These are phyloP conservation scores for Melitaea cinxia DNA, from an alignment of 1,140 invertebrate species.

Conservation along the genomic window DNA sequence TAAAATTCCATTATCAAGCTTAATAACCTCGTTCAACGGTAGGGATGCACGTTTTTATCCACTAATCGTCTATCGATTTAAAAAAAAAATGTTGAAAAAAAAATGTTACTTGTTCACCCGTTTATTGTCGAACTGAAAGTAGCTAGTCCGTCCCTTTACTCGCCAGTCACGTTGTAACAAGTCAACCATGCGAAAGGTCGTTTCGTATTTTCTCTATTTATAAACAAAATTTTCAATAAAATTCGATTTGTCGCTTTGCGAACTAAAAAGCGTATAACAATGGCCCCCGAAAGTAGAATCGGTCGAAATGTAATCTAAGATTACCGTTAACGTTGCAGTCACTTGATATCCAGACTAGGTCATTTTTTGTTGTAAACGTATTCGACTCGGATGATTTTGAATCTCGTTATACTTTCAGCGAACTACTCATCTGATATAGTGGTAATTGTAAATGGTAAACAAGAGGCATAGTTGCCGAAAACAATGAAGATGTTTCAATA, in stretches of 20 bases:
- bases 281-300: conserved; percentile 58
- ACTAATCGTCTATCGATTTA: too few species aligned
- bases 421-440: conserved; percentile 19
- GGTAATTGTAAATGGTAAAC: not conserved
- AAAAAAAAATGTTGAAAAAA: too few species aligned
- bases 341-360: conserved; percentile 72
- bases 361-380: conserved; percentile 63
- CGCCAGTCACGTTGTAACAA: conserved; percentile 3
- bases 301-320: conserved; percentile 68
- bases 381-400: conserved; percentile 23
- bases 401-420: conserved; percentile 29
- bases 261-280: conserved; percentile 55
- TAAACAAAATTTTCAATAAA: conserved; percentile 18
- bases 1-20: too few species aligned
- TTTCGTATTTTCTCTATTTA: conserved; percentile 14
- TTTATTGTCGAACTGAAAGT: not conserved
- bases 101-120: not conserved
- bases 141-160: not conserved
- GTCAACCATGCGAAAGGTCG: conserved; percentile 6
- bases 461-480: not conserved
- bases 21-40: too few species aligned
- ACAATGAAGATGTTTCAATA: not conserved
- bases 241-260: conserved; percentile 41
- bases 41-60: too few species aligned
- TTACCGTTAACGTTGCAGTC: conserved; percentile 77